A percentile compares a stretch with the other conserved stretches of the same genome.
Evolutionary conservation across 2,797 vertebrate species (phyloP).

Genomic region (Scleropages formosus): DNA sequence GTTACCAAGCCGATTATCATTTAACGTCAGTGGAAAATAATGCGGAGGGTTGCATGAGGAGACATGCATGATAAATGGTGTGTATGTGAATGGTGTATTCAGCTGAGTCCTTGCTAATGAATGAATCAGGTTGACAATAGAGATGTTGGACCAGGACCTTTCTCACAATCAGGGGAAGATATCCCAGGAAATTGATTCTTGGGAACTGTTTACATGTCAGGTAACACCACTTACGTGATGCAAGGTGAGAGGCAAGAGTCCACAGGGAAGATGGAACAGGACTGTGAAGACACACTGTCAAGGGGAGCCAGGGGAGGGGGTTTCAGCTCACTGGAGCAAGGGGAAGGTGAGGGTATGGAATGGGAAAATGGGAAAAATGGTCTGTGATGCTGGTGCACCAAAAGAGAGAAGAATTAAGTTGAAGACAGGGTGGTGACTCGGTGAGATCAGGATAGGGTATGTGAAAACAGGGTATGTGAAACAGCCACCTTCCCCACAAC

Average conservation of each 20-base stretch:
- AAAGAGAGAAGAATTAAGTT: background rate
- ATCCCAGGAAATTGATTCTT: conserved; percentile 48
- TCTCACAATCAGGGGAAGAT: conserved; percentile 37
- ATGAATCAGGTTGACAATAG: conserved; percentile 40
- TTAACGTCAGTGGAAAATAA: background rate
- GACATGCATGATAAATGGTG: background rate
- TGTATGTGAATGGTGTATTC: background rate
- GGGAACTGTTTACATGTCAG: conserved; percentile 50
- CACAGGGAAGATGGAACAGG: background rate
- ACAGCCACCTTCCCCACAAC: background rate
- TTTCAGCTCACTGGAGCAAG: background rate
- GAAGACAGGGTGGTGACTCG: background rate
- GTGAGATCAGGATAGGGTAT: conserved; percentile 13
- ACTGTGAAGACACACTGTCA: background rate
- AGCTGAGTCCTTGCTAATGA: conserved; percentile 27
- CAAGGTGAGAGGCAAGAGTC: background rate
- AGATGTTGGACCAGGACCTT: conserved; percentile 39
- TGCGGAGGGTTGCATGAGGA: background rate
- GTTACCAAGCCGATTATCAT: background rate
- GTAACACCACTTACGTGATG: conserved; percentile 37
- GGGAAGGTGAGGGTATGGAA: background rate
- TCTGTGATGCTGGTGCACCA: no score
- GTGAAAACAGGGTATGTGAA: background rate
- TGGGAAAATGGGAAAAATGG: no score
- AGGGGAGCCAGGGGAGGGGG: background rate